phyloP scores from a whole-genome alignment of 2,797 vertebrate species.

The Xyrichtys novacula region DNA sequence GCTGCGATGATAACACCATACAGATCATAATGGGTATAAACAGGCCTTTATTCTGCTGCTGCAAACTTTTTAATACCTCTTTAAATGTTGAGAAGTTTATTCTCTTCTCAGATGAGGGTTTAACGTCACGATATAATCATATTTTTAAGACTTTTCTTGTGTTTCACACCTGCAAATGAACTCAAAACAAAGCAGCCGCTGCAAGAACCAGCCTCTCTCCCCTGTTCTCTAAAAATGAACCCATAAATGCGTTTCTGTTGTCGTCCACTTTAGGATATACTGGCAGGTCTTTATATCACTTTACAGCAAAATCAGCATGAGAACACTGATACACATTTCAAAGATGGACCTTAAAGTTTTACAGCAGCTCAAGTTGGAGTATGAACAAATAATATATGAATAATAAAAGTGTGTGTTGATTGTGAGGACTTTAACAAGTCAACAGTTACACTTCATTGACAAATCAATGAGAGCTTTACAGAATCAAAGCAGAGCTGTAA shows the following conservation, averaged over 20 bases:
- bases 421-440: constrained; percentile 37
- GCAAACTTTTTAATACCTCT: no score
- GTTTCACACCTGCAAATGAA: background rate
- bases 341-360: constrained; percentile 24
- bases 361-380: constrained; percentile 18
- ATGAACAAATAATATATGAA: constrained; percentile 46
- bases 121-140: background rate
- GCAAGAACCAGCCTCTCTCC: background rate
- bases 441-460: constrained; percentile 41
- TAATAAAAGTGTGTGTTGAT: constrained; percentile 38
- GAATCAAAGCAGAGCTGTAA: constrained; percentile 54
- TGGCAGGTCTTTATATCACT: constrained; percentile 9
- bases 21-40: no score
- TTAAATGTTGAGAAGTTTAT: no score
- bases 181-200: background rate
- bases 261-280: constrained; percentile 15
- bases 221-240: background rate
- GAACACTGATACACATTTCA: constrained; percentile 42
- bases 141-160: background rate
- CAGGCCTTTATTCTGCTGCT: no score
- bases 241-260: constrained; percentile 13
- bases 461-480: constrained; percentile 62
- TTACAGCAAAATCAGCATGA: constrained; percentile 39
- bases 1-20: no score
- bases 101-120: background rate